Evolutionary conservation across 2,113 vertebrate genomes (phyloP), one percentile per base, ranked within the genome.

Genomic region (Pseudopipra pipra): DNA sequence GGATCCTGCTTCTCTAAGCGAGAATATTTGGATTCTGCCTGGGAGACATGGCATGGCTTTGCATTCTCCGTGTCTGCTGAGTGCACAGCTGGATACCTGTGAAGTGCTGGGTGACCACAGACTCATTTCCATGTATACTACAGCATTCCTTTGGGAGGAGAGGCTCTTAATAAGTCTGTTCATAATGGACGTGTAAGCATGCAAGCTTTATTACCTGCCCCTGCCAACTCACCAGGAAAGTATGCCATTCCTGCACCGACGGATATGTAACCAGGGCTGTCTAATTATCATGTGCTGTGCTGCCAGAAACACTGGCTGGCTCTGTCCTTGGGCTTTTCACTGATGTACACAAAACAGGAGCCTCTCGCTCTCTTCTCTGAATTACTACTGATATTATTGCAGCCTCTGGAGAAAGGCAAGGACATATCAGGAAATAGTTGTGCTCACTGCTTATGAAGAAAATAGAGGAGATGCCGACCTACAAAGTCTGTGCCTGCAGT

Each of bases 191-290:
- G 2, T 73, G 85, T 59, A 71, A 95, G 90, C 83, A 85, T 43
- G 68, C 79, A 41, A 44, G 75, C 92, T 96, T 85, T 81, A 88
- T 78, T 95, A 94, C 92, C 91, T 95, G 84, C 52, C 59, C 35
- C 61, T 85, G 96, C 94, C 94, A 93, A 7, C 89, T 95, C 94
- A 95, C 89, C 89, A 92, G 94, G 86, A 95, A 95, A 92, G 68
- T 84, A 96, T 96, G 95, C 90, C 89, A 71, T 74, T 94, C 95
- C 94, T 88, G 94, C 86, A 76, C 83, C 3, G 0, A 41, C 2
- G n/a, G 93, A 59, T 88, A 72, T 67, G 90, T 76, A 86, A 65
- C 87, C 90, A 83, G 87, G 79, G 88, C 90, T 86, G 79, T 47
- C 93, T 80, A 58, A 85, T 96, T 86, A 81, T 80, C 87, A 27